Evolutionary conservation across 2,113 vertebrate species (phyloP).

Genomic region (Limnothrissa miodon): DNA sequence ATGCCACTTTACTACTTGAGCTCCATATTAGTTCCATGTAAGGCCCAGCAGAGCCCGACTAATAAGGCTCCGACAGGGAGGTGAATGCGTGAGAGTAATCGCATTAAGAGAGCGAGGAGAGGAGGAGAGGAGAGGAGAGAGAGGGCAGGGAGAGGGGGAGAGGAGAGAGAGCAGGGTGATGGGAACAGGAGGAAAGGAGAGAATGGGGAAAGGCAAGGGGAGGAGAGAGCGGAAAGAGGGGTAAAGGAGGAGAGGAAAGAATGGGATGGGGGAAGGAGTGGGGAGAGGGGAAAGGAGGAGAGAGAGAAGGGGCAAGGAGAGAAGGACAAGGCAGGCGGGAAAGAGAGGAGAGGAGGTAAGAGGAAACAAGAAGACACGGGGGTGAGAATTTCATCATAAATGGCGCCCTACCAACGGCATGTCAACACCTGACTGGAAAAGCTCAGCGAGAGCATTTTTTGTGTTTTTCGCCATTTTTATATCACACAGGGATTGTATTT

Average conservation of each 20-base stretch:
- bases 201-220: neutral
- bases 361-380: neutral
- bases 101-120: neutral
- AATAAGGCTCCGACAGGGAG: constrained; percentile 51
- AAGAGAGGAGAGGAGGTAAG: neutral
- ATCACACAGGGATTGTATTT: neutral
- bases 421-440: neutral
- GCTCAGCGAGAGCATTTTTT: neutral
- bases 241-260: neutral
- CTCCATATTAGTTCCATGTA: constrained; percentile 51
- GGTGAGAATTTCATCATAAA: neutral
- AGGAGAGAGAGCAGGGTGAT: too few relatives aligned
- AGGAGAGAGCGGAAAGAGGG: neutral
- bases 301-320: too few relatives aligned
- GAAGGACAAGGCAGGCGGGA: too few relatives aligned
- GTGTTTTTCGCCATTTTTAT: neutral
- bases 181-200: neutral
- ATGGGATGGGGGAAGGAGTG: neutral
- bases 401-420: neutral
- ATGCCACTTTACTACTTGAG: constrained; percentile 30
- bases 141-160: neutral
- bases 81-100: constrained; percentile 46
- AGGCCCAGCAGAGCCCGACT: constrained; percentile 46
- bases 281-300: neutral
- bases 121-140: neutral